Evolutionary conservation across 1,140 invertebrate species (phyloP).

Genomic region (Drepana arcuata): DNA sequence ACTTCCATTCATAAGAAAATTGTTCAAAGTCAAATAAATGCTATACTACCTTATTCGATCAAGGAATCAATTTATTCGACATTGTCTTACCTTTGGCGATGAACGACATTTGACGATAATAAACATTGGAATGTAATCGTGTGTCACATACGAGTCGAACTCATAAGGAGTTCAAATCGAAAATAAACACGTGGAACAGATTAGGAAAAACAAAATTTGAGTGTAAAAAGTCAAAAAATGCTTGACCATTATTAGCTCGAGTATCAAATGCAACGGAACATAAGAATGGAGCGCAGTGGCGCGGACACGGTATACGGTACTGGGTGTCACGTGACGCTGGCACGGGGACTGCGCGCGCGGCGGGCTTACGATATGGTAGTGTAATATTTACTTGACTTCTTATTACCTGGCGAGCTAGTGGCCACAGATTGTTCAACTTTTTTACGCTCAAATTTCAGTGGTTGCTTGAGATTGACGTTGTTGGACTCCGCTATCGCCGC

Average conservation of each 20-base stretch:
- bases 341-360: too few relatives aligned
- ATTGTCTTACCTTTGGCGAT: conserved; percentile 60
- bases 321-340: conserved; percentile 24
- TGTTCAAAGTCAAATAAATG: conserved; percentile 68
- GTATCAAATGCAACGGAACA: conserved; percentile 55
- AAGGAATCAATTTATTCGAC: conserved; percentile 43
- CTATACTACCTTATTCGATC: conserved; percentile 67
- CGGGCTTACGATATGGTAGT: conserved; percentile 72
- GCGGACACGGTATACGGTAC: conserved; percentile 8
- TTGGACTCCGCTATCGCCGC: conserved; percentile 90
- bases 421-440: conserved; percentile 73
- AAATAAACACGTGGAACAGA: conserved; percentile 41
- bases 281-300: conserved; percentile 37
- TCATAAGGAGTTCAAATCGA: conserved; percentile 41
- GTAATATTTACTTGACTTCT: conserved; percentile 74
- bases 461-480: conserved; percentile 83
- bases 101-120: conserved; percentile 40
- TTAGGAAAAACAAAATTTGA: conserved; percentile 64
- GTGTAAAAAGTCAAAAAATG: conserved; percentile 73
- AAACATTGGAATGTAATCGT: conserved; percentile 56
- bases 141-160: conserved; percentile 49
- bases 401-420: conserved; percentile 74
- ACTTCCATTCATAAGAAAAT: conserved; percentile 1
- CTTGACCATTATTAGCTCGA: conserved; percentile 73
- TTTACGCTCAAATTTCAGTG: conserved; percentile 78